Percentiles rank a stretch among this genome's conserved stretches.
These are phyloP conservation scores for Hirundichthys speculiger DNA, from an alignment of 2,113 vertebrate genomes.

Conservation along the genomic window DNA sequence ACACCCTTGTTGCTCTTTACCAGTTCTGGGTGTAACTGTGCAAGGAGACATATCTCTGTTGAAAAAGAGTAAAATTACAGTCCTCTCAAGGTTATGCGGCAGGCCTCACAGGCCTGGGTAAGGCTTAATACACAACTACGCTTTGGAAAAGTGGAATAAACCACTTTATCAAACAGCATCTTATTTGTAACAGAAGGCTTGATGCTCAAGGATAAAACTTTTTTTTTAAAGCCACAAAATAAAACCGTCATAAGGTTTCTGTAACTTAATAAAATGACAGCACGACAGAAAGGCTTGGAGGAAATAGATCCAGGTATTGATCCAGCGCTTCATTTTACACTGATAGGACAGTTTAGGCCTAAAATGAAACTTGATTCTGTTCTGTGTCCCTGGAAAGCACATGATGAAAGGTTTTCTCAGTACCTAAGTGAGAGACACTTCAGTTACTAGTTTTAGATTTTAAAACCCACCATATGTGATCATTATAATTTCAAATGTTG, in stretches of 20 bases:
- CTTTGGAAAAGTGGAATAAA: not conserved
- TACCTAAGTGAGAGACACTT: not conserved
- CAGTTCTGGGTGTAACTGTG: not conserved
- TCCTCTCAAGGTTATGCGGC: not conserved
- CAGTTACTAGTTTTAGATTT: not conserved
- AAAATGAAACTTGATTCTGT: slow-evolving; percentile 26
- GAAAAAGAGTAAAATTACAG: not conserved
- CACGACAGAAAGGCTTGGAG: slow-evolving; percentile 20
- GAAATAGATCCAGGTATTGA: slow-evolving; percentile 46
- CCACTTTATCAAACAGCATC: not conserved
- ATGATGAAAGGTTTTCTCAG: not conserved
- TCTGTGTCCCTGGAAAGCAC: slow-evolving; percentile 2
- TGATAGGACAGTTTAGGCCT: slow-evolving; percentile 28
- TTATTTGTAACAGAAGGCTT: not conserved
- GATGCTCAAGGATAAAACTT: not conserved
- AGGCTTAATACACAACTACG: not conserved
- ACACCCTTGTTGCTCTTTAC: not conserved
- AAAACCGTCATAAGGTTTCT: not conserved
- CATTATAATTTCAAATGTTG: not conserved
- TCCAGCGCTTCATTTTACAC: slow-evolving; percentile 53
- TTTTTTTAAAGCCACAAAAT: not conserved
- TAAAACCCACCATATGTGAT: not conserved
- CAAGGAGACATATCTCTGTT: not conserved
- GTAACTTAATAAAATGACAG: slow-evolving; percentile 21
- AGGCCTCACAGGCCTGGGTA: slow-evolving; percentile 9